Evolutionary conservation across 2,888 invertebrate species (phyloP).

Genomic region (Palloptera scutellata): DNA sequence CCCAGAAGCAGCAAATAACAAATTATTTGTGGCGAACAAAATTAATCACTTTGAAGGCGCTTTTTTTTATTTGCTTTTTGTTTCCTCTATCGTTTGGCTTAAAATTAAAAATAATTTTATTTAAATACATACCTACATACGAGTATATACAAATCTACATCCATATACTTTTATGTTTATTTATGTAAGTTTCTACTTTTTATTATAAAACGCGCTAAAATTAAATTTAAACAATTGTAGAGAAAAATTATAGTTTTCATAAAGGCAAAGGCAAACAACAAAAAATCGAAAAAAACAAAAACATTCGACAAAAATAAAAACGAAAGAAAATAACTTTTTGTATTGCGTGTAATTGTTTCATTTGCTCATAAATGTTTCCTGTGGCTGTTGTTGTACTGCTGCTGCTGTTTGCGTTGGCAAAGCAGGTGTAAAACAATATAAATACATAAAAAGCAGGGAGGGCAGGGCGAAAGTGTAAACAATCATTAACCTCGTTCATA

Average conservation of each 20-base stretch:
- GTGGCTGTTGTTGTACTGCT: background rate
- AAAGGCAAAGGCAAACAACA: background rate
- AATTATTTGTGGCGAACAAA: background rate
- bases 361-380: background rate
- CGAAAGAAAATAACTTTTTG: background rate
- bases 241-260: background rate
- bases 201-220: background rate
- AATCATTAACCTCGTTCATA: conserved; percentile 22
- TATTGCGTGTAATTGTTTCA: conserved; percentile 13
- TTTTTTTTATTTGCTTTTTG: no score
- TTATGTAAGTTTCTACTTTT: no score
- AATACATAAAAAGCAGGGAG: background rate
- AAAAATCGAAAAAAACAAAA: background rate
- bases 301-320: background rate
- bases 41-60: conserved; percentile 15
- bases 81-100: background rate
- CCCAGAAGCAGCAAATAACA: background rate
- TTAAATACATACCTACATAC: background rate
- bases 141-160: background rate
- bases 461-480: conserved; percentile 12
- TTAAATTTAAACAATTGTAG: background rate
- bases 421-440: background rate
- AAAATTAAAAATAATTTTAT: conserved; percentile 11
- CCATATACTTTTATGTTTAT: no score
- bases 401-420: background rate